Evolutionary conservation across 2,113 vertebrate species (phyloP).

Genomic region (Phycodurus eques): DNA sequence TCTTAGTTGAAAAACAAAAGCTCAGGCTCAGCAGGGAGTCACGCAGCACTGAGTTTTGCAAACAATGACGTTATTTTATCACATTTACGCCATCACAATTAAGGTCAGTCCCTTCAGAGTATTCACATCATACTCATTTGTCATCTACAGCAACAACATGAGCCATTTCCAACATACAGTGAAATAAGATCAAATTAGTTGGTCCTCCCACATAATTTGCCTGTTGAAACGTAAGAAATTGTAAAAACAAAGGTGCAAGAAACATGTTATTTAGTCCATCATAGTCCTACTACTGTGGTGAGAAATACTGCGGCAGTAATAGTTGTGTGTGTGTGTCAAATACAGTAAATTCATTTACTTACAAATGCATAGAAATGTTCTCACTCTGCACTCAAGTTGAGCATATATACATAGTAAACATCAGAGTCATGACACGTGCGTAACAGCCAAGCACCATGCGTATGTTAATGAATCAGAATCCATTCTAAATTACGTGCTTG

Average conservation of each 20-base stretch:
- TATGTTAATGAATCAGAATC: no score
- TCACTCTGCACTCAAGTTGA: no score
- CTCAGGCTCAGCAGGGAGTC: neutral
- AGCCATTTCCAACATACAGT: neutral
- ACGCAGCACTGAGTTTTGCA: neutral
- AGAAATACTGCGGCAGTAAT: neutral
- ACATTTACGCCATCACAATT: neutral
- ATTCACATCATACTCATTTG: neutral
- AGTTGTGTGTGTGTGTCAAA: neutral
- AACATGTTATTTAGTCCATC: neutral
- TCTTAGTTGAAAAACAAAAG: neutral
- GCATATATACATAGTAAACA: no score
- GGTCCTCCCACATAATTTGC: neutral
- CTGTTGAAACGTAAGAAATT: neutral
- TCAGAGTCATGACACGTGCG: no score
- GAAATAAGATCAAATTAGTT: neutral
- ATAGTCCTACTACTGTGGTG: neutral
- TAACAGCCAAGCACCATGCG: no score
- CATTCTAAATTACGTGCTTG: no score
- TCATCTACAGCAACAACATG: neutral
- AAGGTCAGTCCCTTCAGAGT: neutral
- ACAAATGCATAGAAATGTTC: slow-evolving; percentile 8
- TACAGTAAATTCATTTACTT: neutral
- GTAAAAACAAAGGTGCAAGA: neutral
- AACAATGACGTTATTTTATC: neutral